These are phyloP conservation scores for Hypsopygia costalis DNA, from an alignment of 2,888 invertebrate species.

Conservation along the genomic window DNA sequence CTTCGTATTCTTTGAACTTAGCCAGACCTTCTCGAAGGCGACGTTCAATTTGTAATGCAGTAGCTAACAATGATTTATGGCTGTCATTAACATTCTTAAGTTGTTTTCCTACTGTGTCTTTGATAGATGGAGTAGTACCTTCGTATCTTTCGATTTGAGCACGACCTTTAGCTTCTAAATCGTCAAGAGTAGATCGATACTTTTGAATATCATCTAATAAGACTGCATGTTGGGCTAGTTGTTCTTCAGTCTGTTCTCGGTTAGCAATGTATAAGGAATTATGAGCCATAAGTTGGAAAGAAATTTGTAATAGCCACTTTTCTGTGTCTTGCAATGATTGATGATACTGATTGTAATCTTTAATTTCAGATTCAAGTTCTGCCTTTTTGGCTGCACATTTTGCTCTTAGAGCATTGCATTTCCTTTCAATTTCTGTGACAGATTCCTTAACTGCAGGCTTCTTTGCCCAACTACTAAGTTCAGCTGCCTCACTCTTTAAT, in stretches of 20 bases:
- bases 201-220: constrained; percentile 89
- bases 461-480: constrained; percentile 87
- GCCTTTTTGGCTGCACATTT: constrained; percentile 83
- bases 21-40: constrained; percentile 92
- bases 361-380: constrained; percentile 89
- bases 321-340: constrained; percentile 95
- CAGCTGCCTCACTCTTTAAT: constrained; percentile 86
- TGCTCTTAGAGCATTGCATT: constrained; percentile 85
- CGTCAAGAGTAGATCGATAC: constrained; percentile 90
- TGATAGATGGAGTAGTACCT: constrained; percentile 85
- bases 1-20: constrained; percentile 96
- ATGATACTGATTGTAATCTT: constrained; percentile 92
- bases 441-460: constrained; percentile 83
- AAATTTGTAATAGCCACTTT: constrained; percentile 96
- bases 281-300: constrained; percentile 97
- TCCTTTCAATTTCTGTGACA: constrained; percentile 84
- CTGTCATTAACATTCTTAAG: constrained; percentile 95
- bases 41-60: constrained; percentile 94
- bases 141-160: constrained; percentile 91
- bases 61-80: constrained; percentile 92
- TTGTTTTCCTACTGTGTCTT: constrained; percentile 90
- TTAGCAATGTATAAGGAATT: constrained; percentile 96
- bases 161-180: constrained; percentile 90
- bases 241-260: constrained; percentile 94
- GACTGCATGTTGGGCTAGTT: constrained; percentile 92